Percentiles rank a stretch among this genome's conserved stretches.
Conservation (phyloP, 2,797 vertebrate genomes). For the Sphenodon punctatus region DNA sequence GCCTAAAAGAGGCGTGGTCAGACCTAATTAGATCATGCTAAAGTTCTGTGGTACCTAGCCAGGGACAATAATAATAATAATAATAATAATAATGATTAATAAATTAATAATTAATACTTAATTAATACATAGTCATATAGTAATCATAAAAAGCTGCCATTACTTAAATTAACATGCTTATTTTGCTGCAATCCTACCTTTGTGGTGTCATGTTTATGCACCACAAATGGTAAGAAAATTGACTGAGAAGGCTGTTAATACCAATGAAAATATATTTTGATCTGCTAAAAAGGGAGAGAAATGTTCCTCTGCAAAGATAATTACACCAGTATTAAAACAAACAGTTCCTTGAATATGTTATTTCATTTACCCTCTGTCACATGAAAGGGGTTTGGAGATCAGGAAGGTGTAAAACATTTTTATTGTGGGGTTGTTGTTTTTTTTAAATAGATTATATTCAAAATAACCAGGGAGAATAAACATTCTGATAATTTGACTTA, state of each 20-base stretch:
- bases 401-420: slow-evolving; percentile 10
- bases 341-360: slow-evolving; percentile 43
- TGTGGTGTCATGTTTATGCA: neutral
- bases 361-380: slow-evolving; percentile 51
- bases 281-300: slow-evolving; percentile 30
- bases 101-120: no score
- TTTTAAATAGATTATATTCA: slow-evolving; percentile 4
- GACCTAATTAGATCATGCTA: slow-evolving; percentile 52
- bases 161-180: slow-evolving; percentile 17
- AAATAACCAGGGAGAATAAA: neutral
- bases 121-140: no score
- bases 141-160: slow-evolving; percentile 45
- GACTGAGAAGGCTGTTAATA: slow-evolving; percentile 24
- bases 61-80: no score
- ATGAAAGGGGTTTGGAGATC: neutral
- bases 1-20: slow-evolving; percentile 52
- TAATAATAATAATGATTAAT: no score
- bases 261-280: slow-evolving; percentile 42
- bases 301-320: slow-evolving; percentile 51
- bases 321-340: slow-evolving; percentile 55
- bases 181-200: slow-evolving; percentile 6
- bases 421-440: neutral
- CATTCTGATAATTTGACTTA: neutral
- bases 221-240: slow-evolving; percentile 18
- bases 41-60: slow-evolving; percentile 54